phyloP scores from a whole-genome alignment of 2,797 vertebrate genomes.

The Fundulus diaphanus region DNA sequence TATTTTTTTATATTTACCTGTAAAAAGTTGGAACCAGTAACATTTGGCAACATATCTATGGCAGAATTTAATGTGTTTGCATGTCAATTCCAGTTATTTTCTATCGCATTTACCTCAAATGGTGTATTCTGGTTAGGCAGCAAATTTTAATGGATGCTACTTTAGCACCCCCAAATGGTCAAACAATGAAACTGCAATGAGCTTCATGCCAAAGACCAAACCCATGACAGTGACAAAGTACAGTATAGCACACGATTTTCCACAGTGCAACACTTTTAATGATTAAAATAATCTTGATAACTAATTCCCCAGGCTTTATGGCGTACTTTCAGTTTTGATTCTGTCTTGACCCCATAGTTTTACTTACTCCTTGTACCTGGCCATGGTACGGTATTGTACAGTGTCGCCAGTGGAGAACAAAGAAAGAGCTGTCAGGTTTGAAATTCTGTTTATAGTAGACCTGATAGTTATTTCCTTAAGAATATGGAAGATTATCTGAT shows the following conservation, averaged over 20 bases:
- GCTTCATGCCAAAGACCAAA: not conserved
- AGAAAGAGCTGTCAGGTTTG: not conserved
- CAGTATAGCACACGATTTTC: not conserved
- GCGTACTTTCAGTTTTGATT: not conserved
- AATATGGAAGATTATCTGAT: too few relatives aligned
- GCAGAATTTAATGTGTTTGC: conserved; percentile 1
- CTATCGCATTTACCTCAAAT: not conserved
- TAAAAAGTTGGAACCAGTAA: not conserved
- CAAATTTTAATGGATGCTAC: not conserved
- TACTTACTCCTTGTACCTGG: not conserved
- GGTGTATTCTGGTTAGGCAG: not conserved
- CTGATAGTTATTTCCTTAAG: too few relatives aligned
- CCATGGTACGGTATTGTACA: not conserved
- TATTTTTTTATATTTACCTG: not conserved
- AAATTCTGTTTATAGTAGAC: too few relatives aligned
- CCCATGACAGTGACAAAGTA: too few relatives aligned
- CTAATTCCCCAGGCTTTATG: not conserved
- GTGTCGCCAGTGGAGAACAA: not conserved
- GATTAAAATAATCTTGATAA: not conserved
- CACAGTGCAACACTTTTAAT: not conserved
- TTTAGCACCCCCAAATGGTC: conserved; percentile 27
- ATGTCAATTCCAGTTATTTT: not conserved
- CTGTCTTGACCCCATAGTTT: not conserved
- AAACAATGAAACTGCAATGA: conserved; percentile 16
- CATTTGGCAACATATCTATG: conserved; percentile 5